These are phyloP conservation scores for Deilephila porcellus DNA, from an alignment of 2,888 invertebrate genomes.

Conservation along the genomic window DNA sequence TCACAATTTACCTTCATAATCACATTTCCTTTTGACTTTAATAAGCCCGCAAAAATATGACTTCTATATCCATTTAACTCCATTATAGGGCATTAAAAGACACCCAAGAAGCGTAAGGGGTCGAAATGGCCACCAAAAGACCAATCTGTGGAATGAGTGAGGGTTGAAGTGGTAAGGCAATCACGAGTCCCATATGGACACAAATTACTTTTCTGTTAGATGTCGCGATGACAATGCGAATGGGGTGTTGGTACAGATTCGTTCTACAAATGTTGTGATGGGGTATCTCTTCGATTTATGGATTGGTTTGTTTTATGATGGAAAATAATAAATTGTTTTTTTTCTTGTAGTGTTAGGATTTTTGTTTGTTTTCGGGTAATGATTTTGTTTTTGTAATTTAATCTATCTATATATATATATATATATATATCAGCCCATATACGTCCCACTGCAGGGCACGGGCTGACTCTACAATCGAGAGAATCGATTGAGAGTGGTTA, in stretches of 20 bases:
- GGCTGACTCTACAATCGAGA: no score
- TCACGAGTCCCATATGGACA: constrained; percentile 83
- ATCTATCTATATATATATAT: no score
- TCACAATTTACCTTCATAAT: neutral
- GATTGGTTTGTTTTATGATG: constrained; percentile 28
- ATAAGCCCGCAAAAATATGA: constrained; percentile 31
- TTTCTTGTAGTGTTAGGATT: no score
- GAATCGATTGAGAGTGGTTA: no score
- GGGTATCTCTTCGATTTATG: constrained; percentile 43
- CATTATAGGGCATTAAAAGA: constrained; percentile 65
- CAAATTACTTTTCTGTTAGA: constrained; percentile 80
- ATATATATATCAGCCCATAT: no score
- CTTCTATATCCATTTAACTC: constrained; percentile 47
- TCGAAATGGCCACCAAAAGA: constrained; percentile 73
- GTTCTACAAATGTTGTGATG: constrained; percentile 44
- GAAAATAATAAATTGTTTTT: neutral
- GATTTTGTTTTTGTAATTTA: no score
- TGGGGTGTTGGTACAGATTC: constrained; percentile 66
- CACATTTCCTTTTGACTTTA: neutral
- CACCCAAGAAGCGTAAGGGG: constrained; percentile 71
- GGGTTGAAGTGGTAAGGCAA: constrained; percentile 79
- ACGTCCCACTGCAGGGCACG: no score
- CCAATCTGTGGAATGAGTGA: constrained; percentile 61
- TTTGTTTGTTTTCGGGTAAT: no score
- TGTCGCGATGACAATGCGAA: constrained; percentile 77